These are phyloP conservation scores for Pterocles burchelli DNA, from an alignment of 2,113 vertebrate genomes.

Conservation along the genomic window DNA sequence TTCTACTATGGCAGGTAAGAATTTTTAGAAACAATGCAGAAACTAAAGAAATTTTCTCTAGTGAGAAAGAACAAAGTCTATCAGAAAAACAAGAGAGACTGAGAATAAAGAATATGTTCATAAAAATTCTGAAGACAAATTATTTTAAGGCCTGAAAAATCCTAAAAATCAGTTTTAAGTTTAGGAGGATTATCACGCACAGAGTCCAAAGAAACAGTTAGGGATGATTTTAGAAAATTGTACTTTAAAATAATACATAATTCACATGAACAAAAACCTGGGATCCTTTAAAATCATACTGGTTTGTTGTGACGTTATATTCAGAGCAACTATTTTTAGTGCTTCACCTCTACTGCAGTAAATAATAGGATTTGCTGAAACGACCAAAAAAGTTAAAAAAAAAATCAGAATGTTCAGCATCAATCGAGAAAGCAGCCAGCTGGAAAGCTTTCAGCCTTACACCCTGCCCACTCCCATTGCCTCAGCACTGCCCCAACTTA, in stretches of 20 bases:
- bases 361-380: slow-evolving; percentile 8
- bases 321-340: neutral
- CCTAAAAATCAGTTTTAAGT: neutral
- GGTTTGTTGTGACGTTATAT: neutral
- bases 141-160: neutral
- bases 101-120: neutral
- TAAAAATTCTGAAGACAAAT: neutral
- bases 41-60: neutral
- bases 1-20: neutral
- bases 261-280: neutral
- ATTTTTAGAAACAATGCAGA: neutral
- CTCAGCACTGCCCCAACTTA: neutral
- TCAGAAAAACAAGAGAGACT: neutral
- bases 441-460: slow-evolving; percentile 34
- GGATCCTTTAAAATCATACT: neutral
- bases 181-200: neutral
- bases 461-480: neutral
- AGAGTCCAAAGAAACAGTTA: neutral
- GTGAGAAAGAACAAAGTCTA: neutral
- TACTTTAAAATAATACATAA: neutral
- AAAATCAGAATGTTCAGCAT: neutral
- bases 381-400: neutral
- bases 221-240: neutral
- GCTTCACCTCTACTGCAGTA: neutral
- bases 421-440: neutral